Percentiles rank a stretch among this genome's conserved stretches.
These are phyloP conservation scores for Phyllostomus hastatus DNA, from an alignment of 2,113 vertebrate genomes.

Conservation along the genomic window DNA sequence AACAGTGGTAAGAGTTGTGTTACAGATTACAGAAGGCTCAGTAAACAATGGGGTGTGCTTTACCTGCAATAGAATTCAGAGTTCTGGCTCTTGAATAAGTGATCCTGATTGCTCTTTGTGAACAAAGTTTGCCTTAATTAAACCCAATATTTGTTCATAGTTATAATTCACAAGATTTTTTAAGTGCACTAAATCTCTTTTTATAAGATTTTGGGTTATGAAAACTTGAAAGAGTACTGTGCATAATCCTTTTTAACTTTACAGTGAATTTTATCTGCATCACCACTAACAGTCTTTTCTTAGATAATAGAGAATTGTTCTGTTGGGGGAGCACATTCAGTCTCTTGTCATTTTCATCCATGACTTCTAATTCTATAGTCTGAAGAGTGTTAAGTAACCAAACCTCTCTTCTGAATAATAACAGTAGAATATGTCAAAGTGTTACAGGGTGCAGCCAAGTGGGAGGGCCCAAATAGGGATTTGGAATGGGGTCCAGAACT, in stretches of 20 bases:
- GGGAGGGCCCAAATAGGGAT: no score
- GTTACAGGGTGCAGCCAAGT: no score
- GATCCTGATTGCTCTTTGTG: not conserved
- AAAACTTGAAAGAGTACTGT: not conserved
- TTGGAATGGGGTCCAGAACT: no score
- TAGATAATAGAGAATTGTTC: not conserved
- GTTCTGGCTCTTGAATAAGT: not conserved
- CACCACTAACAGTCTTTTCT: not conserved
- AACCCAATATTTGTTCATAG: not conserved
- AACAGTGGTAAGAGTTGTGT: not conserved
- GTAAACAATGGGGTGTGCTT: no score
- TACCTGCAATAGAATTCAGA: not conserved
- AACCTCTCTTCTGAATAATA: not conserved
- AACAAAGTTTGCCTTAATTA: not conserved
- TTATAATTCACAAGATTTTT: not conserved
- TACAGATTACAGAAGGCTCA: not conserved
- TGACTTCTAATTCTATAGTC: not conserved
- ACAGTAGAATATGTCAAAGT: no score
- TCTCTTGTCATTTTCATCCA: not conserved
- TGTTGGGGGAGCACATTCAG: not conserved
- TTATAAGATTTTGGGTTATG: not conserved
- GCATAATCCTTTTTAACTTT: not conserved
- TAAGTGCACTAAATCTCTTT: no score
- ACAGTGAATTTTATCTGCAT: not conserved
- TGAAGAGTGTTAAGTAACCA: not conserved